Evolutionary conservation across 2,888 invertebrate genomes (phyloP), one percentile per base, ranked within the genome.

Genomic region (Lottia scabra): DNA sequence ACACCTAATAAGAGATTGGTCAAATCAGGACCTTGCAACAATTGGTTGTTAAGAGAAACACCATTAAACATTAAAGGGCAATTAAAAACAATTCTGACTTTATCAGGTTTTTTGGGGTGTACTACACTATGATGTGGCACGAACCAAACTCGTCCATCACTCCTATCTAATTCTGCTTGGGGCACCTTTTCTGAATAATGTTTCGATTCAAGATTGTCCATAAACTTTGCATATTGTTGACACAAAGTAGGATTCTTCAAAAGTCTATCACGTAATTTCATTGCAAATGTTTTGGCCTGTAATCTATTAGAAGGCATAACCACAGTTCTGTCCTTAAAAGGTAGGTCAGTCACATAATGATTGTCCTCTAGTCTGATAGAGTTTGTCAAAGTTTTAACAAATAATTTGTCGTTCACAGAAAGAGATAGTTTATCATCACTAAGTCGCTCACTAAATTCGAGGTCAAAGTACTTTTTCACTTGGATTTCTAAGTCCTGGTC

Each of bases 401-500:
- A 68, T n/a, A 15, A 44, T 30, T 63, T 63, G 64, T 75, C 75
- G 87, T 94, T 71, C 96, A 96, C 86, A 95, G 96, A 65, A 94
- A 94, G 89, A 92, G 94, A 68, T 94, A 95, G 74, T 91, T 96
- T 62, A 90, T 94, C 68, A 95, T 97, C 79, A 96, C 96, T 90
- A 91, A 38, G 19, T n/a, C n/a, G 15, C 26, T 43, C 46, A 27
- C 48, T 23, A 15, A 38, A 30, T 0, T 75, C 75, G n/a, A 75
- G 10, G 19, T 75, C 45, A 73, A 73, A 75, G 13, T 73, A 68
- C 95, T 70, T 93, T 96, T 86, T 89, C 92, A 94, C 26, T 91
- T 96, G 81, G 96, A 96, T 90, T 94, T 97, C 75, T 93, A 94
- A 63, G 96, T 96, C 10, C 91, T 96, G 69, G 95, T 96, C 8